These are phyloP conservation scores for Drosophila ohnishii DNA, from an alignment of 1,140 invertebrate species.

Conservation along the genomic window DNA sequence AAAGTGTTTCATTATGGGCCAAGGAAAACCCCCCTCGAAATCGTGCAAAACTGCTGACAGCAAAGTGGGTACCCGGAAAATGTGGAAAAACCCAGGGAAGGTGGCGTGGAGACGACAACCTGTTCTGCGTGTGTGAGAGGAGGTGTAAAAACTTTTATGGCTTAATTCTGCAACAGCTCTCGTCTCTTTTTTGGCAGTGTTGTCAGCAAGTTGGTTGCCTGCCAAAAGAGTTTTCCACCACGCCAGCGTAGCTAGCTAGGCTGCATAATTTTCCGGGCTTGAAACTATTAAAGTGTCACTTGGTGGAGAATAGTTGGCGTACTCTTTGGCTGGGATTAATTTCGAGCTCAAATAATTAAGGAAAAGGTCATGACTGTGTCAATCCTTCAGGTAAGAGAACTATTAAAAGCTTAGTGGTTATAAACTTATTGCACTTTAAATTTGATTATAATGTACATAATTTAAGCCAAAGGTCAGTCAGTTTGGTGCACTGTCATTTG, in stretches of 20 bases:
- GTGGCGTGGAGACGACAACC: conserved; percentile 17
- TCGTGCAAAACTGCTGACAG: conserved; percentile 60
- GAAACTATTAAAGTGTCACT: conserved; percentile 52
- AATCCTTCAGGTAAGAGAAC: conserved; percentile 1
- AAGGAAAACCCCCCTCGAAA: conserved; percentile 30
- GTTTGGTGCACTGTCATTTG: conserved; percentile 26
- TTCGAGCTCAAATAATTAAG: conserved; percentile 21
- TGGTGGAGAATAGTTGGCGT: conserved; percentile 21
- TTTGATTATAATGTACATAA: not conserved
- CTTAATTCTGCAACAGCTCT: conserved; percentile 41
- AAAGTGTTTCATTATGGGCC: conserved; percentile 72
- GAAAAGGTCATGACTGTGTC: conserved; percentile 3
- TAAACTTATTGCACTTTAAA: not conserved
- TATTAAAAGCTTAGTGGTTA: no score
- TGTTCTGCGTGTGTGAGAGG: conserved; percentile 30
- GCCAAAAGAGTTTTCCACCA: conserved; percentile 32
- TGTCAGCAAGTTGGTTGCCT: conserved; percentile 51
- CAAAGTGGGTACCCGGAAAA: conserved; percentile 24
- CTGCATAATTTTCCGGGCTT: conserved; percentile 26
- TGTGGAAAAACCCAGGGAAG: not conserved
- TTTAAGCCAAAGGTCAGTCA: conserved; percentile 1
- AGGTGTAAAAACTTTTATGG: conserved; percentile 50
- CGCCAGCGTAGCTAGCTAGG: not conserved
- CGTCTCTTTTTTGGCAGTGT: conserved; percentile 37
- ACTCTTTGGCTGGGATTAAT: conserved; percentile 26